Conservation (phyloP, 2,113 vertebrate species). For the Cephalopholis sonnerati region DNA sequence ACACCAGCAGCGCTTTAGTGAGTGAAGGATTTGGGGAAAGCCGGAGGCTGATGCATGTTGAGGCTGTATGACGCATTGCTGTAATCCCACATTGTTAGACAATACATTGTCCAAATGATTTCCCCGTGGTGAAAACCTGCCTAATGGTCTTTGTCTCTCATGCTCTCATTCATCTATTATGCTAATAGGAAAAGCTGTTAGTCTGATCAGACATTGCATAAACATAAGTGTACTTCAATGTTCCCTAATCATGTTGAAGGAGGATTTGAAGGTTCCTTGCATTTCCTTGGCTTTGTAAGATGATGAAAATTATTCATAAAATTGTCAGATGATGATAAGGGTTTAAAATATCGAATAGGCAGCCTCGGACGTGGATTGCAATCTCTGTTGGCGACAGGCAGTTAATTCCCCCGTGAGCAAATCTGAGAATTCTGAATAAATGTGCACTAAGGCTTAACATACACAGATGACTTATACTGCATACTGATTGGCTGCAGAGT, state of each 20-base stretch:
- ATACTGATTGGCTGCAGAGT: slow-evolving; percentile 29
- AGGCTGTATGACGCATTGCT: slow-evolving; percentile 35
- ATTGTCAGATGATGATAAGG: slow-evolving; percentile 57
- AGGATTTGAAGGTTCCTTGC: slow-evolving; percentile 49
- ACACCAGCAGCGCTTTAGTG: not conserved
- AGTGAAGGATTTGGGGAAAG: slow-evolving; percentile 21
- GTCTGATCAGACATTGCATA: slow-evolving; percentile 58
- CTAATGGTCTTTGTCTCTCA: slow-evolving; percentile 69
- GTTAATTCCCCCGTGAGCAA: slow-evolving; percentile 35
- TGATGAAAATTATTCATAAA: slow-evolving; percentile 61
- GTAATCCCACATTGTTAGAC: slow-evolving; percentile 56
- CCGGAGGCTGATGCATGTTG: slow-evolving; percentile 18
- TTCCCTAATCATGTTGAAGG: slow-evolving; percentile 52
- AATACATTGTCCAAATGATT: slow-evolving; percentile 68
- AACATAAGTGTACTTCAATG: slow-evolving; percentile 57
- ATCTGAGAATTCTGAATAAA: slow-evolving; percentile 39
- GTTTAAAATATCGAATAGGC: slow-evolving; percentile 61
- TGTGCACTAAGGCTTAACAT: slow-evolving; percentile 10
- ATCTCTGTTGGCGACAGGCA: slow-evolving; percentile 27
- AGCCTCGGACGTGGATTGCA: slow-evolving; percentile 31
- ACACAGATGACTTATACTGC: slow-evolving; percentile 12
- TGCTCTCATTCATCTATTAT: slow-evolving; percentile 70
- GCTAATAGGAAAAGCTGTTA: slow-evolving; percentile 66
- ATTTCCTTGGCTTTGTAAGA: slow-evolving; percentile 37
- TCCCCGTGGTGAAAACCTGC: slow-evolving; percentile 58